Evolutionary conservation across 2,888 invertebrate species (phyloP), one percentile per base, ranked within the genome.

Genomic region (Zhengitettix transpicula): DNA sequence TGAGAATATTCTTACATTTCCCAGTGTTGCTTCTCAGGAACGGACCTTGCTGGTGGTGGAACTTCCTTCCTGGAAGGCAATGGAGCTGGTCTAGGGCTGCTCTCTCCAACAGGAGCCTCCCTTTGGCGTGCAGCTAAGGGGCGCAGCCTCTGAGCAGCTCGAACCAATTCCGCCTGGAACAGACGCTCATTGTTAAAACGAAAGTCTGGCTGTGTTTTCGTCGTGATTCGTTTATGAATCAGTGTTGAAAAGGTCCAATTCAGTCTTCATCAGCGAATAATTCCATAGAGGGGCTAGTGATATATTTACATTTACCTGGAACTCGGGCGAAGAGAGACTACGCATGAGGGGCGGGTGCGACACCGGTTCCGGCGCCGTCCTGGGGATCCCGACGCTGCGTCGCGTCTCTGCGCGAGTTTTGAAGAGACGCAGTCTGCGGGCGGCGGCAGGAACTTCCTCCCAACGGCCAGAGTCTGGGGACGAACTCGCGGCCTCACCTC

Each of bases 341-440:
- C 75, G 67, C 14, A 47, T n/a, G 47, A 47, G 47, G 14, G 47
- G 47, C 47, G 47, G 47, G 47, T 47, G 47, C 28, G 28, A 28
- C 47, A 5, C 14, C 9, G 47, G 47, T 47, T 47, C 14, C n/a
- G 47, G 47, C 47, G 12, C 14, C 47, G 47, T 3, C 47, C 47
- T 47, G 56, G 73, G 40, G 16, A 40, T 41, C 40, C 40, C n/a
- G 28, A 28, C 28, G 58, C 58, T 40, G 47, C 55, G 17, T 57
- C 17, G 10, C 62, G 83, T 82, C 75, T 87, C 85, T 57, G 83
- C 83, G 69, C 84, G 81, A 56, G 85, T 87, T 74, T 84, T 86
- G 71, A 87, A 89, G 44, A 87, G 76, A 56, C 86, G 79, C 56
- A 81, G 75, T 69, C 81, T 81, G 64, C 80, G 75, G 8, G 70